phyloP scores from a whole-genome alignment of 2,888 invertebrate genomes.

The Yponomeuta plumbellus region DNA sequence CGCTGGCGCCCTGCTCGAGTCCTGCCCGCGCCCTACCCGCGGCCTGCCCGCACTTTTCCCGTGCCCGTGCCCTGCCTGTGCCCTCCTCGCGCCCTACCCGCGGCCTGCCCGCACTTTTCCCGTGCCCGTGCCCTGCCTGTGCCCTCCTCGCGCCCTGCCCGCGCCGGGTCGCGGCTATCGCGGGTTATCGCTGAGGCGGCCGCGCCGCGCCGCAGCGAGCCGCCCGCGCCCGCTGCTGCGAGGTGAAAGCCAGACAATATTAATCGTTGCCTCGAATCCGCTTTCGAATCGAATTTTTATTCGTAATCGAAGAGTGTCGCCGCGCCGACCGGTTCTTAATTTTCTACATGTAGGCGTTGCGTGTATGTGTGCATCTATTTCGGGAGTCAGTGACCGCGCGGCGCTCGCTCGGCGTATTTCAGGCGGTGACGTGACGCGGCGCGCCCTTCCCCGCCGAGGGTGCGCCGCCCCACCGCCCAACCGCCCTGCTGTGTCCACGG shows the following conservation, averaged over 20 bases:
- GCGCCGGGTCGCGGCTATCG: not conserved
- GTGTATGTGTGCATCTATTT: constrained; percentile 67
- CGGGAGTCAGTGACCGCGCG: constrained; percentile 72
- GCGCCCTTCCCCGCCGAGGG: not conserved
- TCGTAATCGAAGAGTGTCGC: constrained; percentile 47
- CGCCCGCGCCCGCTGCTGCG: constrained; percentile 3
- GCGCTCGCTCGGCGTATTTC: constrained; percentile 43
- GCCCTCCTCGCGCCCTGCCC: not conserved
- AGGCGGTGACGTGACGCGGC: constrained; percentile 38
- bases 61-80: not conserved
- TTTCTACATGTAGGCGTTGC: constrained; percentile 45
- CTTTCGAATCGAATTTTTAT: constrained; percentile 70
- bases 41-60: constrained; percentile 8
- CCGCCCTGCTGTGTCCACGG: too few relatives aligned
- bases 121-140: not conserved
- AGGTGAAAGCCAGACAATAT: constrained; percentile 63
- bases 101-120: not conserved
- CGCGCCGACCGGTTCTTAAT: constrained; percentile 65
- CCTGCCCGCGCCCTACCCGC: too few relatives aligned
- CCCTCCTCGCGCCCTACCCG: not conserved
- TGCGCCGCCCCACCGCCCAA: not conserved
- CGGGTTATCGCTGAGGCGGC: not conserved
- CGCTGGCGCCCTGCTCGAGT: not conserved
- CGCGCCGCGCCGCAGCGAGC: constrained; percentile 11
- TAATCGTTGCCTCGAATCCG: constrained; percentile 65